Base-by-base conservation (phyloP, 30 jellyfish, hydroid and myxozoan genomes). In the Pelagia noctiluca region DNA sequence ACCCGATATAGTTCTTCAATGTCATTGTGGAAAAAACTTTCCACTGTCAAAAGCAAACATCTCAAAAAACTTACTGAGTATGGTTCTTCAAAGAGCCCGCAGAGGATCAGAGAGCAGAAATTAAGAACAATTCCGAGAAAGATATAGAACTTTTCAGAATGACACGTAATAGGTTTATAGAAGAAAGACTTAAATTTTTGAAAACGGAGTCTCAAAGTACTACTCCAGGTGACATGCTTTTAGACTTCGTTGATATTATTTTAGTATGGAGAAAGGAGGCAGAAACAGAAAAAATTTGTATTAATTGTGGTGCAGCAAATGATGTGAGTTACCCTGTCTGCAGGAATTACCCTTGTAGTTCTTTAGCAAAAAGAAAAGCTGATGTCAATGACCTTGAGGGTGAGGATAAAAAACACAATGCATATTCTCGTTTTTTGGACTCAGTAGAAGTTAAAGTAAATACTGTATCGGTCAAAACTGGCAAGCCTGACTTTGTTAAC, bases 401-500 rank as follows among this genome's bases (percentile, higher is more conserved):
- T 3, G 35, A 18, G 7, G 35, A 34, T 24, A n/a, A 18, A 7
- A 30, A 19, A 23, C 32, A 8, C 23, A 32, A 57, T 54, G 64
- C 85, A 11, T 53, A 57, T 23, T 65, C 46, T 34, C 85, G 28
- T 77, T 77, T 77, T 35, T 2, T 16, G 23, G 25, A 33, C 11
- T 13, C 3, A 3, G 21, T 60, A 2, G 18, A 23, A 11, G 21
- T 2, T 4, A 54, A 77, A 21, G 24, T 10, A 30, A 77, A 77
- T 35, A 53, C 33, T 24, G 35, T 25, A 2, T n/a, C 8, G 16
- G 84, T 60, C 12, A 3, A 1, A 4, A 71, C 72, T 0, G 84
- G 90, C 0, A 84, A 78, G 50, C 90, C 84, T 35, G 90, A 78
- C 2, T 31, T 78, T 31, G 0, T 60, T 0, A 57, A 78, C 28